Evolutionary conservation across 1,140 invertebrate species (phyloP).

Genomic region (Drosophila tsacasi): DNA sequence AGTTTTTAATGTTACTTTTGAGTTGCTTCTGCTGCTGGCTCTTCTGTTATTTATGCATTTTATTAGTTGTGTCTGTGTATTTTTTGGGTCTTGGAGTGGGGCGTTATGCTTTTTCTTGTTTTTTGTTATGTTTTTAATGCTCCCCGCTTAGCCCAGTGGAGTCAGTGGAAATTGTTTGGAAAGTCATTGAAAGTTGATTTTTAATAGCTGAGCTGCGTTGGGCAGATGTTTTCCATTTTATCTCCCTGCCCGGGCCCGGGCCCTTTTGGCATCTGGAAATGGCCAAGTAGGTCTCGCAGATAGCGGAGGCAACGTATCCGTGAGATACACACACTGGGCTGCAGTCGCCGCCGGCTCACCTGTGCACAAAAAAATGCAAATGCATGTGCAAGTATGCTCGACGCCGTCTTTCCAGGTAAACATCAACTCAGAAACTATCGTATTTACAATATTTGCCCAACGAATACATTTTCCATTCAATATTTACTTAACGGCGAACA

Average conservation of each 20-base stretch:
- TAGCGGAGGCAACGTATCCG: slow-evolving; percentile 42
- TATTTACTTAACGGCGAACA: slow-evolving; percentile 79
- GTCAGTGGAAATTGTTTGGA: slow-evolving; percentile 60
- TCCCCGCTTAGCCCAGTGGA: slow-evolving; percentile 20
- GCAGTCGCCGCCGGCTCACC: slow-evolving; percentile 17
- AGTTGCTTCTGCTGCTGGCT: slow-evolving; percentile 23
- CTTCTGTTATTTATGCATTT: slow-evolving; percentile 70
- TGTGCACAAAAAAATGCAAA: slow-evolving; percentile 74
- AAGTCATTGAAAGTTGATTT: slow-evolving; percentile 61
- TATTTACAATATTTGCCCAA: slow-evolving; percentile 81
- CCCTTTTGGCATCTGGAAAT: slow-evolving; percentile 36
- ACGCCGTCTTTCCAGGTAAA: slow-evolving; percentile 47
- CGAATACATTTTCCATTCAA: slow-evolving; percentile 75
- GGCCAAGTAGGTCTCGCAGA: slow-evolving; percentile 44
- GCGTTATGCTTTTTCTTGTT: not conserved
- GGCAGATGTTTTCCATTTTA: slow-evolving; percentile 29
- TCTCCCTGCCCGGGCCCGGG: slow-evolving; percentile 2
- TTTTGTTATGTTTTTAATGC: slow-evolving; percentile 24
- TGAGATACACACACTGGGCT: slow-evolving; percentile 25
- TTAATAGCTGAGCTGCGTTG: slow-evolving; percentile 28
- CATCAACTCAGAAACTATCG: slow-evolving; percentile 65
- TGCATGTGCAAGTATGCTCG: slow-evolving; percentile 57
- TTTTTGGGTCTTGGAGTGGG: not conserved
- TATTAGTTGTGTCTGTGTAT: slow-evolving; percentile 63
- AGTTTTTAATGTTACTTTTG: slow-evolving; percentile 66